Evolutionary conservation across 2,888 invertebrate genomes (phyloP).

Genomic region (Nycteola revayana): DNA sequence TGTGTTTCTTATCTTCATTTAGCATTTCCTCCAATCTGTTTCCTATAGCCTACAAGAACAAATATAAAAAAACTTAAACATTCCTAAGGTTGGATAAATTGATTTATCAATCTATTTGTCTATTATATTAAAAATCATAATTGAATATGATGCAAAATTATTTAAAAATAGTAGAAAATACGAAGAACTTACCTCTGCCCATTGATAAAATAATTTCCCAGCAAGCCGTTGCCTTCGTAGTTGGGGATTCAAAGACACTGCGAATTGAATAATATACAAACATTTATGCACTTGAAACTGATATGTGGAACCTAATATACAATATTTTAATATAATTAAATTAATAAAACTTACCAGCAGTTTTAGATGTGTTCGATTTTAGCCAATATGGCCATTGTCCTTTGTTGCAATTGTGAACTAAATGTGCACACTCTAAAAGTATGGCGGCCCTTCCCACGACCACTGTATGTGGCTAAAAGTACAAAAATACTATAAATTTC

Average conservation of each 20-base stretch:
- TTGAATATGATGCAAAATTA: too few species aligned
- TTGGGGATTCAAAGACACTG: slow-evolving; percentile 70
- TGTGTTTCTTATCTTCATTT: slow-evolving; percentile 88
- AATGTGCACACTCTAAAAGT: slow-evolving; percentile 96
- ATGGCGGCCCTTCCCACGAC: slow-evolving; percentile 96
- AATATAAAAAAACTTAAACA: too few species aligned
- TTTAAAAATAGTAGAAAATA: too few species aligned
- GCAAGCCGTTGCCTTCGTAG: slow-evolving; percentile 86
- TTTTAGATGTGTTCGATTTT: slow-evolving; percentile 86
- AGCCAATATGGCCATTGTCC: slow-evolving; percentile 99
- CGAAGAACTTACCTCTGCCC: slow-evolving; percentile 90
- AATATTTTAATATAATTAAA: too few species aligned
- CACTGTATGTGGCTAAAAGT: slow-evolving; percentile 92
- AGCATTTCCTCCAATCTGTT: slow-evolving; percentile 95
- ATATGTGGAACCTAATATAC: too few species aligned
- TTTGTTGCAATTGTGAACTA: slow-evolving; percentile 98
- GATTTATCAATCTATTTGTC: too few species aligned
- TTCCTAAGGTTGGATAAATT: too few species aligned
- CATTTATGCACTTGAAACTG: too few species aligned
- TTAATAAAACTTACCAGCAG: slow-evolving; percentile 47
- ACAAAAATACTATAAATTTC: too few species aligned
- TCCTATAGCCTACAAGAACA: slow-evolving; percentile 85
- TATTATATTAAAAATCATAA: too few species aligned
- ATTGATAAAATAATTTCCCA: slow-evolving; percentile 98
- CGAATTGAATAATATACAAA: slow-evolving; percentile 83